Base-by-base conservation (phyloP, 2,797 vertebrate genomes). In the Diplodus sargus region DNA sequence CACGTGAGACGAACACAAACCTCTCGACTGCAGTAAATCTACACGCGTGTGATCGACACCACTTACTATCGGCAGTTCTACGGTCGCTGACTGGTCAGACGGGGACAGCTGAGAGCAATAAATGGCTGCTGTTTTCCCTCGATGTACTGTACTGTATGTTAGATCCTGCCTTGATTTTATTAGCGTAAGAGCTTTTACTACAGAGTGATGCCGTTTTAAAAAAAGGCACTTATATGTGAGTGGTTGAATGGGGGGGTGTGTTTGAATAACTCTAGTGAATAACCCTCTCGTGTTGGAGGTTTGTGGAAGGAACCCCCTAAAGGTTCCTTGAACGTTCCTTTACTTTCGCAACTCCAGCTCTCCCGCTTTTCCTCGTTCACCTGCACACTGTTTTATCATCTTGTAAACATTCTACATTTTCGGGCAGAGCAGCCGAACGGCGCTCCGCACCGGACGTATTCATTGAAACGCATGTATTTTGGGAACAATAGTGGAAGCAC, bases 71-170 rank as follows among this genome's bases (percentile, higher is more conserved):
- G 64, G 59, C 23, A 51, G 3, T 66, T 22, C 25, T 76, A 11
- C 10, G 64, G 60, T 63, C 56, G 34, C 69, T 48, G 60, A 81
- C n/a, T 23, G 71, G 76, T 61, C 70, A 76, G 69, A 82, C 69
- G 16, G 82, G 67, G 82, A 79, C 80, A 18, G 85, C 78, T 77
- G 8, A 59, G 71, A 80, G 87, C 90, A 90, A 90, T 90, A 87
- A 39, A 86, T 17, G 48, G 86, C 90, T 88, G 87, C 82, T 85
- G 39, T 39, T 39, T 53, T 80, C 74, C 64, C 53, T 62, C 12
- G 25, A 75, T 69, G 53, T 71, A 73, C 76, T 79, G 83, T 76
- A 79, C 78, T 79, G 78, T 83, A 70, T 56, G 87, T 91, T 83
- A 61, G 49, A 69, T 84, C 81, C 82, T 83, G 87, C 85, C 89